Evolutionary conservation across 53 echinoderm and acorn worm species (phyloP).

Genomic region (Arbacia lixula): DNA sequence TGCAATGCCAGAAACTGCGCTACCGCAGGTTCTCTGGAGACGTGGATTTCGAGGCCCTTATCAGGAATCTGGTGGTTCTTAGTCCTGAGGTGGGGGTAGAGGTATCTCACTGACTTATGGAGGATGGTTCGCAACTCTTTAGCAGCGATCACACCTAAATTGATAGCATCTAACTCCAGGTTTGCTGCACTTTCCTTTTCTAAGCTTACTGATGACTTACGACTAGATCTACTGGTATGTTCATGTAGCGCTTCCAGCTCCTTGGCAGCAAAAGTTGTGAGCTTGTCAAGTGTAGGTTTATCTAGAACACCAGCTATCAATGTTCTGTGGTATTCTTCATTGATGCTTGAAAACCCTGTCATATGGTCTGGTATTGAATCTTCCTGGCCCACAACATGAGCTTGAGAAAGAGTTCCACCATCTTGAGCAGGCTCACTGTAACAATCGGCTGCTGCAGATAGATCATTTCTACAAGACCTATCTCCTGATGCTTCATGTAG

Average conservation of each 20-base stretch:
- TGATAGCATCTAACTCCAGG: neutral
- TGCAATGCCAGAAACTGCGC: slow-evolving; percentile 34
- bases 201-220: neutral
- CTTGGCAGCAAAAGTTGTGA: slow-evolving; percentile 24
- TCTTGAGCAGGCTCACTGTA: neutral
- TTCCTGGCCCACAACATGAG: neutral
- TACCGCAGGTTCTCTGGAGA: slow-evolving; percentile 51
- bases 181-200: neutral
- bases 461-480: neutral
- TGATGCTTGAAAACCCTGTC: too few relatives aligned
- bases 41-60: slow-evolving; percentile 33
- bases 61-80: neutral
- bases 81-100: slow-evolving; percentile 70
- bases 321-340: neutral
- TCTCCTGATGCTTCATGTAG: neutral
- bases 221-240: neutral
- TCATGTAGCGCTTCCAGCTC: slow-evolving; percentile 7
- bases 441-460: neutral
- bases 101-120: slow-evolving; percentile 58
- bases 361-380: neutral
- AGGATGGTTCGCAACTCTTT: slow-evolving; percentile 58
- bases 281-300: neutral
- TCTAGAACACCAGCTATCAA: slow-evolving; percentile 1
- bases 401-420: neutral
- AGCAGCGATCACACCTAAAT: slow-evolving; percentile 43